Base-by-base conservation (phyloP, 2,113 vertebrate species). In the Indri indri region DNA sequence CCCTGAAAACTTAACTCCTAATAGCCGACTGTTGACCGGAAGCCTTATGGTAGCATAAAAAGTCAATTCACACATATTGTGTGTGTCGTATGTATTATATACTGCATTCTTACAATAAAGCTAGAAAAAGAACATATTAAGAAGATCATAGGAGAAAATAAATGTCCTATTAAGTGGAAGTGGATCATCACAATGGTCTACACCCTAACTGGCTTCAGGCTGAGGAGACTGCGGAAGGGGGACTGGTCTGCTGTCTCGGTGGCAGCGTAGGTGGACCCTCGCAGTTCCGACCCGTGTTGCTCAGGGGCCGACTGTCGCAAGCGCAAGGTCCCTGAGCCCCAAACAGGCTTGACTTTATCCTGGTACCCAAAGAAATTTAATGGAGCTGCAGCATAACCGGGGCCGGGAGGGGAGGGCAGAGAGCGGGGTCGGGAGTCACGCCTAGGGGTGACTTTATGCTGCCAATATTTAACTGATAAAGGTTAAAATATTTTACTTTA, bases 151-250 rank as follows among this genome's bases (percentile, higher is more conserved):
- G 45, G 73, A 76, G 45, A 32, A 47, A 32, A 47, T 18, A 32
- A 18, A 5, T 47, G 32, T 47, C 47, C 73, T 47, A 30, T 32
- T 32, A 76, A 47, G 73, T 32, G 16, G 42, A 76, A 76, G 42
- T 5, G 73, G 73, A 76, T 30, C 73, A 18, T 47, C 42, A 2
- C 9, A 74, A 74, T 45, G 40, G 25, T 45, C 27, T 76, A 47
- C 42, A 30, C 25, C 7, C 27, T 17, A 8, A 3, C 47, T 1
- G 1, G 18, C 27, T 76, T 76, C 42, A 47, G 0, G 13, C 3
- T 32, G 14, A 32, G 71, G 8, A 45, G 40, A 25, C 25, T 5
- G 71, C 45, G 25, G 71, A 4, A 12, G 25, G 73, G 42, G 27
- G 42, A 14, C 4, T 18, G 14, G 7, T 47, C 45, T 32, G 5